phyloP scores from a whole-genome alignment of 2,888 invertebrate species.

The Drosophila neonasuta region DNA sequence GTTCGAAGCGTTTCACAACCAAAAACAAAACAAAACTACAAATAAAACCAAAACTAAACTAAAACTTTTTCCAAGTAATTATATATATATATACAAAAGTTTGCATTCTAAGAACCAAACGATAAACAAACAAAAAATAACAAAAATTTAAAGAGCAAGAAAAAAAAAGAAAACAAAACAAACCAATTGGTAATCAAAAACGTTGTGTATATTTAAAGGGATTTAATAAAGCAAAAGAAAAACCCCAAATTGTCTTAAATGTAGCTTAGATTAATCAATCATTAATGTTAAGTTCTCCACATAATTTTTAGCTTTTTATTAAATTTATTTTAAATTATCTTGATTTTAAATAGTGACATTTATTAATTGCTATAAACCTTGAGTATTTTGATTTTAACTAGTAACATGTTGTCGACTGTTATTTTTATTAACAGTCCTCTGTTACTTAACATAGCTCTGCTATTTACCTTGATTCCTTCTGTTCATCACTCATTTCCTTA shows the following conservation, averaged over 20 bases:
- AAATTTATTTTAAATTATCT: too few relatives aligned
- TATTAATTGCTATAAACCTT: too few relatives aligned
- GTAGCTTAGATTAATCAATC: not conserved
- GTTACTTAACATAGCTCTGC: conserved; percentile 6
- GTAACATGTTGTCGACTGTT: not conserved
- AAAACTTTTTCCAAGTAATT: conserved; percentile 70
- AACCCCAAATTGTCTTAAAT: conserved; percentile 2
- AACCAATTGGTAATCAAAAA: conserved; percentile 73
- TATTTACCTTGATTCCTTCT: conserved; percentile 6
- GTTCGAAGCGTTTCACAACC: conserved; percentile 71
- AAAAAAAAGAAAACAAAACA: not conserved
- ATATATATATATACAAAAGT: conserved; percentile 62
- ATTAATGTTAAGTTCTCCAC: too few relatives aligned
- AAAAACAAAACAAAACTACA: conserved; percentile 40
- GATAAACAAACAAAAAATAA: conserved; percentile 20
- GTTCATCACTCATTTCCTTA: not conserved
- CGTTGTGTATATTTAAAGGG: conserved; percentile 74
- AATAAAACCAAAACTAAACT: conserved; percentile 31
- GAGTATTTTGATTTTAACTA: too few relatives aligned
- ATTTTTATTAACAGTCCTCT: not conserved
- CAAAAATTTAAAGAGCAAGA: not conserved
- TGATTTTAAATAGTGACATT: too few relatives aligned
- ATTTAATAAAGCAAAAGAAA: conserved; percentile 69
- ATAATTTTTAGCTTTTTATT: too few relatives aligned
- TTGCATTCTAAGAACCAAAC: conserved; percentile 73